These are phyloP conservation scores for Tyrannus savana DNA, from an alignment of 2,113 vertebrate genomes.

Conservation along the genomic window DNA sequence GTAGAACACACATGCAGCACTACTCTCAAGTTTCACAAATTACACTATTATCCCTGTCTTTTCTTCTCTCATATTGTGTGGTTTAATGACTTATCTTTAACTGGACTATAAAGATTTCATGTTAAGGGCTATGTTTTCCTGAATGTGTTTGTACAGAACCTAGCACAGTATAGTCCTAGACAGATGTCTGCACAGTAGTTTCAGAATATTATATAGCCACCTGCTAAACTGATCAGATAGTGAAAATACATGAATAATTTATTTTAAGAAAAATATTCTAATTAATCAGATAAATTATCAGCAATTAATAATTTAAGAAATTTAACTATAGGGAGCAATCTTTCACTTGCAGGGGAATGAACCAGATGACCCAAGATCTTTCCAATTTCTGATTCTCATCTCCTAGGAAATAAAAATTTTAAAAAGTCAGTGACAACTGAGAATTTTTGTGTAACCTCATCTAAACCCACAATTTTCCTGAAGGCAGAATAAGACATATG, in stretches of 20 bases:
- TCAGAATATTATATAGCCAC: not conserved
- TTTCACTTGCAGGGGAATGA: not conserved
- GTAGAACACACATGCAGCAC: constrained; percentile 1
- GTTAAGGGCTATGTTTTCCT: not conserved
- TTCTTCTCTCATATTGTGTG: not conserved
- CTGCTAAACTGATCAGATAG: constrained; percentile 19
- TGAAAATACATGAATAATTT: constrained; percentile 53
- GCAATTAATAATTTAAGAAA: constrained; percentile 54
- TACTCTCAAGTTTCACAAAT: constrained; percentile 33
- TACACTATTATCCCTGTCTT: not conserved
- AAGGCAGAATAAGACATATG: not conserved
- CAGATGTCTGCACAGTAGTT: not conserved
- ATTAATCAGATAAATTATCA: constrained; percentile 55
- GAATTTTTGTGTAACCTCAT: not conserved
- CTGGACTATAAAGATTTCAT: not conserved
- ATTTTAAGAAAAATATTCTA: constrained; percentile 42
- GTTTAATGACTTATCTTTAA: constrained; percentile 42
- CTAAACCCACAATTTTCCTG: not conserved
- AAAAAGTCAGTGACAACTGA: not conserved
- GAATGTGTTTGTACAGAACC: not conserved
- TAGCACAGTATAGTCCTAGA: not conserved
- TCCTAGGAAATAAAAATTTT: constrained; percentile 15
- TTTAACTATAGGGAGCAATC: not conserved
- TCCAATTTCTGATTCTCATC: not conserved
- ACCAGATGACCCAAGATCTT: not conserved